Evolutionary conservation across 2,797 vertebrate genomes (phyloP), one percentile per base, ranked within the genome.

Genomic region (Gymnoscopelus braueri): DNA sequence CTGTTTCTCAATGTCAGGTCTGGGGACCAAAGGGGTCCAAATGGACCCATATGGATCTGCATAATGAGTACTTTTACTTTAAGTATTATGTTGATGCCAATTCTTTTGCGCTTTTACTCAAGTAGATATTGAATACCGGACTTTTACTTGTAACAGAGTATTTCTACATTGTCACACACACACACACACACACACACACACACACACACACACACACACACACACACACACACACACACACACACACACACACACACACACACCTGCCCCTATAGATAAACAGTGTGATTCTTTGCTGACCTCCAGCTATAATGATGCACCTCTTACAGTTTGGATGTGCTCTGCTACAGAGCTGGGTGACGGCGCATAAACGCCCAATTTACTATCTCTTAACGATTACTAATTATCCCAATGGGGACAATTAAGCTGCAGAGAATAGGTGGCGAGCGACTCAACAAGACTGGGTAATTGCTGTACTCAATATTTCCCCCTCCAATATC

Each of bases 381-480:
- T 81, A 85, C 81, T 87, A 80, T 84, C 80, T 88, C 81, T 85
- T 89, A 89, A 89, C 60, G 80, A 89, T 91, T 86, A 87, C 82
- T 90, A 89, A 91, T 92, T 85, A 88, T 81, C 87, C 86, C 83
- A 89, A 87, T 83, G 86, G 86, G 89, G 81, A 83, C 83, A 89
- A 90, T 92, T 91, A 89, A 72, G 84, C 59, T 49, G 58, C 51
- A 29, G 54, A 70, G 71, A 85, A 72, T 78, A 65, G 72, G 79
- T 83, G 63, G 39, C 73, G 78, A 69, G 65, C 78, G 67, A 70
- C 84, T 83, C 72, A 82, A 80, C 82, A 66, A 77, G 73, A 81
- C 54, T 77, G 67, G 77, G 67, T 90, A 90, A 92, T 91, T 91
- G 84, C 83, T 71, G 44, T 76, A 83, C 74, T 87, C 86, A 83